Percentiles rank a stretch among this genome's conserved stretches.
Evolutionary conservation across 2,113 vertebrate genomes (phyloP).

Genomic region (Colossoma macropomum): DNA sequence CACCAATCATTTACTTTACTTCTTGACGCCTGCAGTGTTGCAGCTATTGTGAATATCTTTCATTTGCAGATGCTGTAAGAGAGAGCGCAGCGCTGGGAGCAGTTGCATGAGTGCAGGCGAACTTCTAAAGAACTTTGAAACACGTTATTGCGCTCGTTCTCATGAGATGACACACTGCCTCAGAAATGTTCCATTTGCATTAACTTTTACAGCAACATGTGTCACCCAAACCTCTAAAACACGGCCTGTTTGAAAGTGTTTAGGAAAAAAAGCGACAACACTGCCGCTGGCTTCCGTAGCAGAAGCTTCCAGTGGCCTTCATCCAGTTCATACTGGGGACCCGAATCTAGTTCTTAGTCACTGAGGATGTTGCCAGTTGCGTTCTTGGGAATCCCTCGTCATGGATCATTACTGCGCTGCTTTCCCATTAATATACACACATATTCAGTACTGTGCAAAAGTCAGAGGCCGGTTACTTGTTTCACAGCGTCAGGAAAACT

Average conservation of each 20-base stretch:
- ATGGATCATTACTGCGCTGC: not conserved
- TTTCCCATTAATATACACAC: not conserved
- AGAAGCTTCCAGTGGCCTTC: not conserved
- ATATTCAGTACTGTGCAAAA: no score
- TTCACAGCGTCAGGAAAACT: no score
- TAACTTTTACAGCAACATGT: conserved; percentile 68
- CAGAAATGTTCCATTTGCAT: conserved; percentile 69
- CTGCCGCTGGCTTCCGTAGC: not conserved
- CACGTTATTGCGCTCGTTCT: conserved; percentile 56
- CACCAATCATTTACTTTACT: no score
- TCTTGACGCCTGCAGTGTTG: no score
- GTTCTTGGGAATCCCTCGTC: not conserved
- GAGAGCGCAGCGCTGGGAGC: conserved; percentile 9
- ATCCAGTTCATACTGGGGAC: not conserved
- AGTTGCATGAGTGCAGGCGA: conserved; percentile 20
- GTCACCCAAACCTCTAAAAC: conserved; percentile 69
- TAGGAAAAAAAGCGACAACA: conserved; percentile 51
- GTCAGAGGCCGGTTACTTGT: no score
- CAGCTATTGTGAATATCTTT: no score
- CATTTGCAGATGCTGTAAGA: not conserved
- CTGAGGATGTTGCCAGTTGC: not conserved
- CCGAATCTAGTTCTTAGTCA: not conserved
- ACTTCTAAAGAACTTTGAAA: conserved; percentile 58
- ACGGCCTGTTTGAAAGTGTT: conserved; percentile 66
- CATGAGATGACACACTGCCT: conserved; percentile 65